These are phyloP conservation scores for Xyrichtys novacula DNA, from an alignment of 2,797 vertebrate genomes.

Conservation along the genomic window DNA sequence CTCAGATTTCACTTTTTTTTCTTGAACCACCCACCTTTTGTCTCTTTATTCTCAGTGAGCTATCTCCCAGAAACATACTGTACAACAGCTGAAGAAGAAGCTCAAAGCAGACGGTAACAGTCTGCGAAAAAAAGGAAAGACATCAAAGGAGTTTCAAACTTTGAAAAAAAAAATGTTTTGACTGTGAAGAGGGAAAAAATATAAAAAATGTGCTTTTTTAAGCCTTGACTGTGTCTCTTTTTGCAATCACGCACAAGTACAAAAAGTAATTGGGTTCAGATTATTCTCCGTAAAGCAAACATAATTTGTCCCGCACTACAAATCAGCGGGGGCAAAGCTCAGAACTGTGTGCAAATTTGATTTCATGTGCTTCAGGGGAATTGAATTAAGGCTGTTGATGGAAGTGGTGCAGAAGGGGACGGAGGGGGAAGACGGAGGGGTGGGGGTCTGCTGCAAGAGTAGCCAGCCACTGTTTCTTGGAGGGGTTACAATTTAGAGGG, in stretches of 20 bases:
- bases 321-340: constrained; percentile 55
- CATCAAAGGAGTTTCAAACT: constrained; percentile 27
- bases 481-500: constrained; percentile 76
- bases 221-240: constrained; percentile 5
- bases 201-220: constrained; percentile 11
- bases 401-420: constrained; percentile 49
- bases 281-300: constrained; percentile 46
- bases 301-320: constrained; percentile 51
- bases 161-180: constrained; percentile 16
- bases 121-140: constrained; percentile 19
- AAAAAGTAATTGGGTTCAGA: constrained; percentile 50
- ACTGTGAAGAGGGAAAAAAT: background rate
- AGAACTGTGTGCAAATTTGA: constrained; percentile 57
- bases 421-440: background rate
- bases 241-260: constrained; percentile 26
- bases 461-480: constrained; percentile 56
- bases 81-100: constrained; percentile 10
- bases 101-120: constrained; percentile 3
- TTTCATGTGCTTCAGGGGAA: constrained; percentile 58
- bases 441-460: constrained; percentile 10
- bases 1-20: constrained; percentile 4
- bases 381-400: constrained; percentile 63
- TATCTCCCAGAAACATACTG: constrained; percentile 2
- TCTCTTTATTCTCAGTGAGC: constrained; percentile 4
- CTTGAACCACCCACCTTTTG: constrained; percentile 27